Conservation (phyloP, 2,888 invertebrate genomes). For the Drosophila ezoana region DNA sequence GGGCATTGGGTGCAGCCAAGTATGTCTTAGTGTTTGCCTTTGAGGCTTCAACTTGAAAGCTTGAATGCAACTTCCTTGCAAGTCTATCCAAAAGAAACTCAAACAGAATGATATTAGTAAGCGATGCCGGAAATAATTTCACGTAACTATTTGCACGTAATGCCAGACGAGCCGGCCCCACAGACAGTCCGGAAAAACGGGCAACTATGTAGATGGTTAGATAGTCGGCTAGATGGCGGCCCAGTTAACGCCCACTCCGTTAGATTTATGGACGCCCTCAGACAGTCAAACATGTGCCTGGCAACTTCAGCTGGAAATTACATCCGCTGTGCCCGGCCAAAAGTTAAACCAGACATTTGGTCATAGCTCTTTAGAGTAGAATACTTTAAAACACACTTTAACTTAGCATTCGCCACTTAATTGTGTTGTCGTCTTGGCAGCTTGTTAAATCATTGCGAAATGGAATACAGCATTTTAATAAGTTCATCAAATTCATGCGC, state of each 20-base stretch:
- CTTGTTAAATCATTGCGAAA: constrained; percentile 17
- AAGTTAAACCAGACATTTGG: constrained; percentile 11
- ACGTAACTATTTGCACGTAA: constrained; percentile 76
- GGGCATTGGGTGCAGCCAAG: constrained; percentile 3
- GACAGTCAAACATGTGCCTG: constrained; percentile 53
- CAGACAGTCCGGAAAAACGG: constrained; percentile 21
- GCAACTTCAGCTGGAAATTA: constrained; percentile 67
- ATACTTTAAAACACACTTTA: constrained; percentile 7
- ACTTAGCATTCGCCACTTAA: neutral
- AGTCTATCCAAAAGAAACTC: constrained; percentile 52
- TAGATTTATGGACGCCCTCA: constrained; percentile 61
- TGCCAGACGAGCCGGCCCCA: constrained; percentile 23
- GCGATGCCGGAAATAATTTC: constrained; percentile 75
- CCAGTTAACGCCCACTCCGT: constrained; percentile 49
- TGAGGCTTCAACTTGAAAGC: constrained; percentile 34
- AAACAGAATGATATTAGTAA: constrained; percentile 67
- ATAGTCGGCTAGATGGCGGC: constrained; percentile 25
- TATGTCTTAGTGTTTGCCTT: constrained; percentile 26
- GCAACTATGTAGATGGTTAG: constrained; percentile 18
- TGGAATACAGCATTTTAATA: constrained; percentile 27
- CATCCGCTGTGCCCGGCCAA: constrained; percentile 54
- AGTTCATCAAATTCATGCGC: constrained; percentile 52
- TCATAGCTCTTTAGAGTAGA: too few relatives aligned
- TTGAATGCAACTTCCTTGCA: constrained; percentile 62
- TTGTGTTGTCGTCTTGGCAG: neutral